These are phyloP conservation scores for Sisor rabdophorus DNA, from an alignment of 2,113 vertebrate genomes.

Conservation along the genomic window DNA sequence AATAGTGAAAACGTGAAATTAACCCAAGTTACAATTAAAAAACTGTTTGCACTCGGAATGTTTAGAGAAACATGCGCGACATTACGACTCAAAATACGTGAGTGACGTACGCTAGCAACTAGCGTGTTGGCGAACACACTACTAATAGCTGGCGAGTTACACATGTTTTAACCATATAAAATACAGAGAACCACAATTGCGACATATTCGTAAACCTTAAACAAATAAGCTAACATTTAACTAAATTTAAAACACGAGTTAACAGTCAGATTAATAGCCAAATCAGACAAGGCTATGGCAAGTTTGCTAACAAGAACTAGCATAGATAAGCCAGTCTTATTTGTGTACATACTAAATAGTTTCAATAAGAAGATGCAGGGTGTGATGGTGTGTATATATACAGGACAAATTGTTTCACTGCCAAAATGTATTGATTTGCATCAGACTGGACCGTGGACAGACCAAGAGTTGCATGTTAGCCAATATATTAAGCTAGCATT, in stretches of 20 bases:
- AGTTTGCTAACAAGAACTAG: background rate
- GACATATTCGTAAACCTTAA: too few species aligned
- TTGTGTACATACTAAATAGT: background rate
- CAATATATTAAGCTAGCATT: conserved; percentile 4
- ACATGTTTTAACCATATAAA: too few species aligned
- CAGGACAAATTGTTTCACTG: background rate
- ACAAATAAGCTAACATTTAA: too few species aligned
- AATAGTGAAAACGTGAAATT: rapidly evolving
- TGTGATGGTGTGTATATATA: background rate
- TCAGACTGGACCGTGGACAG: background rate
- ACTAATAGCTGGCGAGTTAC: background rate
- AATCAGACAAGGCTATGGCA: background rate
- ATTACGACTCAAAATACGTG: background rate
- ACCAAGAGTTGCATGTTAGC: background rate
- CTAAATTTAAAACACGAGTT: too few species aligned
- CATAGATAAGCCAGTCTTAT: background rate
- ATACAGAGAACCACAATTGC: too few species aligned
- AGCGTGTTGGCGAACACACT: background rate
- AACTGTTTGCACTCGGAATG: background rate
- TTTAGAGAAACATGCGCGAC: background rate
- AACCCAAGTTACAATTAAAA: background rate
- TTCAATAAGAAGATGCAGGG: background rate
- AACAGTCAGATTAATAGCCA: background rate
- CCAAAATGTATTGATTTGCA: background rate
- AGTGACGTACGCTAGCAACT: background rate